Percentiles rank a stretch among this genome's conserved stretches.
phyloP scores from a whole-genome alignment of 2,888 invertebrate genomes.

The Frankliniella fusca region DNA sequence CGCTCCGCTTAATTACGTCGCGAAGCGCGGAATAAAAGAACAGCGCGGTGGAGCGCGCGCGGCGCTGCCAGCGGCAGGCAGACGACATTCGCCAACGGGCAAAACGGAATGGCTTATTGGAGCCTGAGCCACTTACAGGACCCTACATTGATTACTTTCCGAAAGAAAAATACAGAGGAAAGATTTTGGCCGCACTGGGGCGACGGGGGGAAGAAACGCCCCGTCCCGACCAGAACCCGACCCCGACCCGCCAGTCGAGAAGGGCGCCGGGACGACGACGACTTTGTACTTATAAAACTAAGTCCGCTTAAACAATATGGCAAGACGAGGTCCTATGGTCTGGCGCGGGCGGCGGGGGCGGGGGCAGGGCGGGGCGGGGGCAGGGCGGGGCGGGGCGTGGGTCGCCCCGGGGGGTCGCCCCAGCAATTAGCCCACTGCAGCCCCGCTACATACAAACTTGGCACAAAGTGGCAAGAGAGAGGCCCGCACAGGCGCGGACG shows the following conservation, averaged over 20 bases:
- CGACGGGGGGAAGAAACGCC: neutral
- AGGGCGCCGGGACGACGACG: neutral
- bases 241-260: neutral
- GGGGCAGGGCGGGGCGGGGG: neutral
- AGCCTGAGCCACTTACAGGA: neutral
- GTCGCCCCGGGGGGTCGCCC: neutral
- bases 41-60: too few relatives aligned
- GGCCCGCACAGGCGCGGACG: too few relatives aligned
- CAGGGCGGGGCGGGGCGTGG: neutral
- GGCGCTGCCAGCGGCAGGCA: too few relatives aligned
- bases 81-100: too few relatives aligned
- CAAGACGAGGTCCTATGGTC: neutral
- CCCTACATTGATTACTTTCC: neutral
- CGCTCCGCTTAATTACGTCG: too few relatives aligned
- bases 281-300: neutral
- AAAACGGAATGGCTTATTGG: too few relatives aligned
- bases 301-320: constrained; percentile 4
- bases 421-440: neutral
- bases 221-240: neutral
- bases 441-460: too few relatives aligned
- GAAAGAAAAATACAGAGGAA: neutral
- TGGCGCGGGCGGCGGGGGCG: neutral
- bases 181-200: neutral
- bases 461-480: too few relatives aligned
- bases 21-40: too few relatives aligned